Percentiles rank a stretch among this genome's conserved stretches.
Evolutionary conservation across 2,888 invertebrate species (phyloP).

Genomic region (Athetis lepigone): DNA sequence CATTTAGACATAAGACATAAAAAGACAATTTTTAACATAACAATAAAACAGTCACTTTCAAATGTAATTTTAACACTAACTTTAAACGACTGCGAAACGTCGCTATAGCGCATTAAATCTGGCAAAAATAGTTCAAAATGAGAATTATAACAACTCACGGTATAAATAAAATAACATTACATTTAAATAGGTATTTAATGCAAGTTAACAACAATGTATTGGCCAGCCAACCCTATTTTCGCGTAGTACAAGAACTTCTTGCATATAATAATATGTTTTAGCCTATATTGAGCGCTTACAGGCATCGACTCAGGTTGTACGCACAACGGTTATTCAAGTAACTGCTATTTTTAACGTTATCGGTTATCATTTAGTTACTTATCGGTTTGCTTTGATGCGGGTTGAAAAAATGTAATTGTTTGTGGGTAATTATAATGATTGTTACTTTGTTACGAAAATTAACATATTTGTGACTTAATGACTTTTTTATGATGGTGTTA

Average conservation of each 20-base stretch:
- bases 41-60: slow-evolving; percentile 39
- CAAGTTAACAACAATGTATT: slow-evolving; percentile 61
- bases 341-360: slow-evolving; percentile 58
- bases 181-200: slow-evolving; percentile 48
- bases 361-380: no score
- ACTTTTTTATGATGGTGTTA: background rate
- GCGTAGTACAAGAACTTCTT: slow-evolving; percentile 90
- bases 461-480: background rate
- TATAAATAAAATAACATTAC: slow-evolving; percentile 33
- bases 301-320: slow-evolving; percentile 72
- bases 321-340: slow-evolving; percentile 61
- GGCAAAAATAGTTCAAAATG: slow-evolving; percentile 37
- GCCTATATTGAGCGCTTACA: slow-evolving; percentile 89
- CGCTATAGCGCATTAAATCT: background rate
- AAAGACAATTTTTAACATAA: slow-evolving; percentile 12
- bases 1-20: slow-evolving; percentile 24
- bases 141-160: slow-evolving; percentile 37
- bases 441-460: background rate
- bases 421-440: background rate
- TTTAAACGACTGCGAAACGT: slow-evolving; percentile 7
- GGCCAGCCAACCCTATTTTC: slow-evolving; percentile 82
- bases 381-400: slow-evolving; percentile 42
- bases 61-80: slow-evolving; percentile 25
- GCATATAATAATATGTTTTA: slow-evolving; percentile 91
- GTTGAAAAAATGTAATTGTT: slow-evolving; percentile 8